These are phyloP conservation scores for Drosophila kikkawai DNA, from an alignment of 1,140 invertebrate genomes.

Conservation along the genomic window DNA sequence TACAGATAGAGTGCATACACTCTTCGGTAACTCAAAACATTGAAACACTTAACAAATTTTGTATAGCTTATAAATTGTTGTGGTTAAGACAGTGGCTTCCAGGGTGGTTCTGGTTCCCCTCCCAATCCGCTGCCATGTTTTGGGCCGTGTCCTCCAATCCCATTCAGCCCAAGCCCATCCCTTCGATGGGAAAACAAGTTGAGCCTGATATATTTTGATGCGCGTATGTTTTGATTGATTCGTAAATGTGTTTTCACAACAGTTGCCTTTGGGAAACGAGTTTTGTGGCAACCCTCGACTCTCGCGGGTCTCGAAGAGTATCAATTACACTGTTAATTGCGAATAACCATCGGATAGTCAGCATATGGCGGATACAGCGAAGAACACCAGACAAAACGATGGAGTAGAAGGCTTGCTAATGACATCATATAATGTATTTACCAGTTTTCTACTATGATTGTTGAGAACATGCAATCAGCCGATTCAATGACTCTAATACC, in stretches of 20 bases:
- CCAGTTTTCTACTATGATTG: conserved; percentile 1
- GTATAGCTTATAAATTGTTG: conserved; percentile 24
- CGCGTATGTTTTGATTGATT: conserved; percentile 83
- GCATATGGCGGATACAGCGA: conserved; percentile 13
- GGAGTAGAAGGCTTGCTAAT: conserved; percentile 16
- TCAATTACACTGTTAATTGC: conserved; percentile 72
- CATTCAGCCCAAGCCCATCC: conserved; percentile 21
- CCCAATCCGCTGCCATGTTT: conserved; percentile 50
- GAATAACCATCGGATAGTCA: conserved; percentile 17
- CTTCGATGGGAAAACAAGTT: conserved; percentile 76
- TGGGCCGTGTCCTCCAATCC: conserved; percentile 12
- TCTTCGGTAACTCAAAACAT: conserved; percentile 1
- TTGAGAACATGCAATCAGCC: not conserved
- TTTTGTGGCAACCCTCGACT: conserved; percentile 26
- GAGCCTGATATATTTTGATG: conserved; percentile 79
- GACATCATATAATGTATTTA: conserved; percentile 14
- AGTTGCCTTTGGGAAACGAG: conserved; percentile 48
- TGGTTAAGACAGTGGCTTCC: conserved; percentile 35
- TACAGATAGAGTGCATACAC: conserved; percentile 9
- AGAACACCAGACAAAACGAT: conserved; percentile 1
- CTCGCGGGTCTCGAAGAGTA: conserved; percentile 48
- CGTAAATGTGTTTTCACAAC: conserved; percentile 74
- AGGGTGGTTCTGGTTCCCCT: conserved; percentile 25
- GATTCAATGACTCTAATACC: conserved; percentile 6
- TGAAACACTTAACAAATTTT: not conserved